phyloP scores from a whole-genome alignment of 2,888 invertebrate genomes.

The Zaprionus bogoriensis region DNA sequence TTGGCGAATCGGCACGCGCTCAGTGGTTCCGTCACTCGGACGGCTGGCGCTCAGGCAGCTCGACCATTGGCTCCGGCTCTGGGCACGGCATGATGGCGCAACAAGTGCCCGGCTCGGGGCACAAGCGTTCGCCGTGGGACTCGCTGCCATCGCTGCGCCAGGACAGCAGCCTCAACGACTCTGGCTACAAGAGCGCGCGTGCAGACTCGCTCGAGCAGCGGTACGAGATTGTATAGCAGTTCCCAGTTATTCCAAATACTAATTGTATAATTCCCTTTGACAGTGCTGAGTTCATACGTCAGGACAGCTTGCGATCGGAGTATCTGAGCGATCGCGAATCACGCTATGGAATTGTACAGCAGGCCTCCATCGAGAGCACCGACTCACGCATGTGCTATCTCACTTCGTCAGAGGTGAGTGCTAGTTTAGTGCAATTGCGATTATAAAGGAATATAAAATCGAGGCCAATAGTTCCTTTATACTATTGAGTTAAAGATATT shows the following conservation, averaged over 20 bases:
- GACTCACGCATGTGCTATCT: constrained; percentile 96
- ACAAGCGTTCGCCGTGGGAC: constrained; percentile 94
- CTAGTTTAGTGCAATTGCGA: background rate
- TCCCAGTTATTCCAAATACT: background rate
- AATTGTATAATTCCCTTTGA: constrained; percentile 49
- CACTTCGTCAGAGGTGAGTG: constrained; percentile 97
- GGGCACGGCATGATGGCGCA: constrained; percentile 84
- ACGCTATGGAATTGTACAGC: constrained; percentile 94
- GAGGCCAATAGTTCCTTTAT: too few relatives aligned
- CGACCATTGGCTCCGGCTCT: constrained; percentile 86
- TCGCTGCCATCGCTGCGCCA: constrained; percentile 92
- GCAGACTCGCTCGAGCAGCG: constrained; percentile 94
- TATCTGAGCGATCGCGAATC: constrained; percentile 95
- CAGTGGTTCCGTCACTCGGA: constrained; percentile 96
- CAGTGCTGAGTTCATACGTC: constrained; percentile 93
- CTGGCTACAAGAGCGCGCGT: constrained; percentile 92
- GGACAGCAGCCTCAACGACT: constrained; percentile 93
- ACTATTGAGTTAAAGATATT: background rate
- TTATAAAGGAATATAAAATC: background rate
- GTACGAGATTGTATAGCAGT: constrained; percentile 83
- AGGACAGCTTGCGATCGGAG: constrained; percentile 94
- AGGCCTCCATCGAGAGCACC: constrained; percentile 96
- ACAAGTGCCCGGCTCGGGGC: constrained; percentile 82
- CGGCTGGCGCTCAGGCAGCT: constrained; percentile 91
- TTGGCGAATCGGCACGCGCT: constrained; percentile 93